A percentile compares a stretch with the other conserved stretches of the same genome.
phyloP scores from a whole-genome alignment of 1,140 invertebrate genomes.

The Coelopa frigida region DNA sequence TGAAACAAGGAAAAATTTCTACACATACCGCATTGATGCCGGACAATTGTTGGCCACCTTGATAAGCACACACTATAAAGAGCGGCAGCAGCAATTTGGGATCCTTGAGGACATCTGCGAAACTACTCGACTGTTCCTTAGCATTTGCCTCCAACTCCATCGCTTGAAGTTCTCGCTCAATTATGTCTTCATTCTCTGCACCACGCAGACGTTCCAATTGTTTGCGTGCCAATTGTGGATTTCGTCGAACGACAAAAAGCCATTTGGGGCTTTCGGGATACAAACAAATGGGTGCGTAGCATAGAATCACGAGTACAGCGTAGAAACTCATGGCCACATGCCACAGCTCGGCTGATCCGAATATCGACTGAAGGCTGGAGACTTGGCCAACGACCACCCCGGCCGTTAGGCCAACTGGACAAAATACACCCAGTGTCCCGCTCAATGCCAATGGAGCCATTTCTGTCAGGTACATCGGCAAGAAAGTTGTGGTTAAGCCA shows the following conservation, averaged over 20 bases:
- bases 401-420: constrained; percentile 72
- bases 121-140: constrained; percentile 51
- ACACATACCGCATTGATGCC: constrained; percentile 76
- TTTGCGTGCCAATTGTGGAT: constrained; percentile 50
- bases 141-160: constrained; percentile 31
- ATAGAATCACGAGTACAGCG: constrained; percentile 51
- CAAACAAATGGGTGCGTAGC: constrained; percentile 51
- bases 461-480: constrained; percentile 82
- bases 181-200: constrained; percentile 20
- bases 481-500: constrained; percentile 68
- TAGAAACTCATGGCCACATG: constrained; percentile 60
- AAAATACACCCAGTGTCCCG: constrained; percentile 73
- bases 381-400: constrained; percentile 76
- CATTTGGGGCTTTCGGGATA: constrained; percentile 83
- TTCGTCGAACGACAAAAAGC: constrained; percentile 61
- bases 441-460: constrained; percentile 65
- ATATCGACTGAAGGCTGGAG: constrained; percentile 27
- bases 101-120: constrained; percentile 21
- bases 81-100: constrained; percentile 50
- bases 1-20: not conserved
- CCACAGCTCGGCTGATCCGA: constrained; percentile 57
- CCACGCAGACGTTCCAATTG: constrained; percentile 41
- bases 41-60: constrained; percentile 75
- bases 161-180: constrained; percentile 45
- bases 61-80: constrained; percentile 61